These are phyloP conservation scores for Chymomyza amoena DNA, from an alignment of 2,888 invertebrate genomes.

Conservation along the genomic window DNA sequence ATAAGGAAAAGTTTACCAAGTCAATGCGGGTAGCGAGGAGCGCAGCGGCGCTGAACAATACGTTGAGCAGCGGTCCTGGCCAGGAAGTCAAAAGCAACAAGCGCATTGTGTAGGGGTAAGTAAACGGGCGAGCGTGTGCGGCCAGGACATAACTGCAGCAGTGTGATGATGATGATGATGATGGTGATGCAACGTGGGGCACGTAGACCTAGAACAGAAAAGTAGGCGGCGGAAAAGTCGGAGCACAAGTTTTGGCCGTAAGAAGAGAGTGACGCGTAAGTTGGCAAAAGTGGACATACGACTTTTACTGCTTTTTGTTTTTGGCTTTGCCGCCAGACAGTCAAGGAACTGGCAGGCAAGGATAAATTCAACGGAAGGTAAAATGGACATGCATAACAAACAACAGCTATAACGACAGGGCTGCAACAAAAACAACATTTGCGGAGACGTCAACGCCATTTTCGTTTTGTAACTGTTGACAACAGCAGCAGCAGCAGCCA, in stretches of 20 bases:
- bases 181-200: constrained; percentile 57
- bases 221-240: constrained; percentile 8
- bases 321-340: constrained; percentile 16
- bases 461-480: constrained; percentile 64
- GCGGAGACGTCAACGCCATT: constrained; percentile 64
- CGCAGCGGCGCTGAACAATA: constrained; percentile 25
- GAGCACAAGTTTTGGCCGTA: constrained; percentile 39
- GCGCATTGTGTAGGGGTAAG: constrained; percentile 38
- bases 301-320: constrained; percentile 34
- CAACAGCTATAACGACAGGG: constrained; percentile 32
- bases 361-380: constrained; percentile 37
- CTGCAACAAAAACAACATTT: constrained; percentile 2
- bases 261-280: constrained; percentile 14
- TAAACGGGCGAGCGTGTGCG: not conserved
- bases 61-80: constrained; percentile 33
- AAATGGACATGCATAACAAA: constrained; percentile 60
- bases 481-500: constrained; percentile 29
- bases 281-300: constrained; percentile 35
- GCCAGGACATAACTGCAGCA: not conserved
- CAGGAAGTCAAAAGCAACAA: constrained; percentile 59
- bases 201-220: constrained; percentile 38
- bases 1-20: constrained; percentile 44
- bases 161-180: constrained; percentile 23
- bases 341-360: constrained; percentile 9
- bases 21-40: not conserved